Evolutionary conservation across 2,113 vertebrate species (phyloP).

Genomic region (Hippopotamus amphibius): DNA sequence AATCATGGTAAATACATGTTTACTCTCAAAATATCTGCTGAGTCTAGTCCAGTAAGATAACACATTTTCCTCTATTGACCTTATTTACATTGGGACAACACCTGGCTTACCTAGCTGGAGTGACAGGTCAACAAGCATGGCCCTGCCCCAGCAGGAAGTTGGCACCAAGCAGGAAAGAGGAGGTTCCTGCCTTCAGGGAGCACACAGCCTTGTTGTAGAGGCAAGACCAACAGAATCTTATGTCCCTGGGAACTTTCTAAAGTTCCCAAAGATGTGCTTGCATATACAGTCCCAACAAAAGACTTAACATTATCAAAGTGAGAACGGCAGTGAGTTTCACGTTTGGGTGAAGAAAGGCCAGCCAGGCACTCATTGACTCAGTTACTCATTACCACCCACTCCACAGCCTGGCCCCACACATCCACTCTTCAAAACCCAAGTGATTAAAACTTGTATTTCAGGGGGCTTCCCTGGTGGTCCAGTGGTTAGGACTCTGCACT

Average conservation of each 20-base stretch:
- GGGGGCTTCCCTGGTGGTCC: not conserved
- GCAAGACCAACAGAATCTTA: not conserved
- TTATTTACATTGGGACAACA: not conserved
- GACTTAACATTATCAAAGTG: not conserved
- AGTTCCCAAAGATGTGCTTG: not conserved
- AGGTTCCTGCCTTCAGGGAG: not conserved
- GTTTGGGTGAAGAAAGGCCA: not conserved
- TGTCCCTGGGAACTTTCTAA: not conserved
- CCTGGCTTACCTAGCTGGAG: not conserved
- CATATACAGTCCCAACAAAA: not conserved
- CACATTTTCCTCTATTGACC: not conserved
- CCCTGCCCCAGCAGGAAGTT: not conserved
- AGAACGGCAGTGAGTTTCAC: not conserved
- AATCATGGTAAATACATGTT: not conserved
- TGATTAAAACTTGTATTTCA: not conserved
- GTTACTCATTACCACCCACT: not conserved
- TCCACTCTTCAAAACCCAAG: not conserved
- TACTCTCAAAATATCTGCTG: conserved; percentile 28
- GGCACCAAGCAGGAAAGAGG: not conserved
- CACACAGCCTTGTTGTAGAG: not conserved
- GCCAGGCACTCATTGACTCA: not conserved
- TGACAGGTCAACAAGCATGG: not conserved
- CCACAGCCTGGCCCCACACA: not conserved
- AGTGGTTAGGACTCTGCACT: not conserved
- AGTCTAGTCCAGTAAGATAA: not conserved